Conservation (phyloP, 2,888 invertebrate species). For the Trichogramma dendrolimi region DNA sequence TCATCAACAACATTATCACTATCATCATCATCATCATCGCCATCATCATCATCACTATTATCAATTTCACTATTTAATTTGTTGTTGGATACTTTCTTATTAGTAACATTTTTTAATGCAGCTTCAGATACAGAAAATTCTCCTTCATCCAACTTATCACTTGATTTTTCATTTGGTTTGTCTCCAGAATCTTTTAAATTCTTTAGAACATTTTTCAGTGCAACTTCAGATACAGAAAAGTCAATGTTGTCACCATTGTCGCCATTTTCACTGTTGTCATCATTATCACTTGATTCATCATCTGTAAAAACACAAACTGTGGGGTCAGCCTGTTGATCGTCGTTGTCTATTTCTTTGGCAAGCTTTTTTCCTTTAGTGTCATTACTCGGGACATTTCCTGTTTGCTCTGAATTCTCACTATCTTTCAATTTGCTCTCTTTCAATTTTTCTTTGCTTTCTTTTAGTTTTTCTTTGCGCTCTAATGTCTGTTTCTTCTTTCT, state of each 20-base stretch:
- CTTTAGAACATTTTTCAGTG: background rate
- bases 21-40: background rate
- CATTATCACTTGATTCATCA: background rate
- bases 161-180: background rate
- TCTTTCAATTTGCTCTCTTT: background rate
- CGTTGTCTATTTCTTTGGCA: too few species aligned
- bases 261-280: background rate
- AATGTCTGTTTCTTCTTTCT: constrained; percentile 31
- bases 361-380: too few species aligned
- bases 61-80: background rate
- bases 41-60: background rate
- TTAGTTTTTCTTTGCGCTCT: constrained; percentile 13
- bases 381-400: too few species aligned
- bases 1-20: constrained; percentile 1
- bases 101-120: too few species aligned
- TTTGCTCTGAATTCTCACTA: too few species aligned
- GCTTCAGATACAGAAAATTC: background rate
- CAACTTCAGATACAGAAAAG: background rate
- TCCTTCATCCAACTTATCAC: background rate
- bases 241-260: background rate
- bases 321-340: background rate
- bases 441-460: constrained; percentile 1
- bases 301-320: background rate
- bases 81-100: too few species aligned
- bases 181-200: background rate